Conservation (phyloP, 2,888 invertebrate species). For the Blomia tropicalis region DNA sequence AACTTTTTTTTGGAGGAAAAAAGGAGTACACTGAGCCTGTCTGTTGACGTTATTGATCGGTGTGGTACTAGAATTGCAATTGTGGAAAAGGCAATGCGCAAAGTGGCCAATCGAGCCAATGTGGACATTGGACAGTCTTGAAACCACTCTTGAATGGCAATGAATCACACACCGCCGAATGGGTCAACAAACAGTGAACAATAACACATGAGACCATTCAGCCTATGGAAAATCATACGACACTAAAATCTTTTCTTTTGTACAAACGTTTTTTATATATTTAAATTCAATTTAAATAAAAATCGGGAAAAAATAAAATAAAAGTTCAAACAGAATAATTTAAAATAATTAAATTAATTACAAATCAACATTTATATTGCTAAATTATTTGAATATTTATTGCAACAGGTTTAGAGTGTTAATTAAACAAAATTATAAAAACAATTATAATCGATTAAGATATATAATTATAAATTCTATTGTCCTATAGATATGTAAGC, state of each 20-base stretch:
- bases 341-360: not conserved
- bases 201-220: too few species aligned
- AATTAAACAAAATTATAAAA: not conserved
- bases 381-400: too few species aligned
- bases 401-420: too few species aligned
- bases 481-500: not conserved
- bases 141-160: not conserved
- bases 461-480: not conserved
- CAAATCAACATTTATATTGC: not conserved
- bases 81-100: not conserved
- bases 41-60: conserved; percentile 3
- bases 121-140: not conserved
- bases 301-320: not conserved
- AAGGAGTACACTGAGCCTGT: too few species aligned
- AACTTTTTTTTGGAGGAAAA: too few species aligned
- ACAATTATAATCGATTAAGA: conserved; percentile 3
- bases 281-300: conserved; percentile 1
- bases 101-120: too few species aligned
- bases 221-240: too few species aligned
- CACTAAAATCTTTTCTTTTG: too few species aligned
- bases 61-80: not conserved
- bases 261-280: too few species aligned
- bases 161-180: not conserved
- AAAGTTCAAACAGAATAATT: not conserved
- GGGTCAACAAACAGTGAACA: too few species aligned